Evolutionary conservation across 2,113 vertebrate species (phyloP), one percentile per base, ranked within the genome.

Genomic region (Planiliza haematocheilus): DNA sequence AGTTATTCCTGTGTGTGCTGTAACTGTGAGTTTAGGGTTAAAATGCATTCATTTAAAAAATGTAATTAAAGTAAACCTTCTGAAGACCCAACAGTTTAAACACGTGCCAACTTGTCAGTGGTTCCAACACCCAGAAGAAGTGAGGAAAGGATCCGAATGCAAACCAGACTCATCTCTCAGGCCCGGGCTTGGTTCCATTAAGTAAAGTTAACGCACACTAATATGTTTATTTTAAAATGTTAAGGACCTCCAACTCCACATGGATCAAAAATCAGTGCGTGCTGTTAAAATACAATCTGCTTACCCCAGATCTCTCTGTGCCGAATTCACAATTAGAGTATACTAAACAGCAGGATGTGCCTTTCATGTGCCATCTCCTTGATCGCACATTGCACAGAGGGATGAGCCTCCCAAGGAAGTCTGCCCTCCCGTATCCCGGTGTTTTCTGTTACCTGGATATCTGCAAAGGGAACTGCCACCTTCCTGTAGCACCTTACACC

Each of bases 321-420:
- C 62, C 63, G 53, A 88, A 90, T 85, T 83, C 84, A 87, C 91
- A 91, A 93, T 93, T 91, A 91, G 86, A 62, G 75, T 81, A 83
- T 67, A 83, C 86, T 86, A 85, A 92, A 91, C 86, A 84, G 90
- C 87, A 72, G 85, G 86, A 83, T 86, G 86, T 79, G 79, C 82
- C 85, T 92, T 91, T 93, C 90, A 93, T 91, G 84, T 88, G 86
- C 79, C 84, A 89, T 93, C 91, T 90, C 81, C 84, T 91, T 92
- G 93, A 94, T 93, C 91, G 79, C 74, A 62, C 85, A 69, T 86
- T 89, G 84, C 83, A 87, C 82, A 87, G 74, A 86, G 80, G 87
- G 80, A 86, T 86, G 67, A 90, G 83, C 87, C 87, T 90, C 82
- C 86, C 74, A 85, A 90, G 84, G 78, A 91, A 93, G 79, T 83